Conservation (phyloP, 1,140 invertebrate genomes). For the Steinernema feltiae region DNA sequence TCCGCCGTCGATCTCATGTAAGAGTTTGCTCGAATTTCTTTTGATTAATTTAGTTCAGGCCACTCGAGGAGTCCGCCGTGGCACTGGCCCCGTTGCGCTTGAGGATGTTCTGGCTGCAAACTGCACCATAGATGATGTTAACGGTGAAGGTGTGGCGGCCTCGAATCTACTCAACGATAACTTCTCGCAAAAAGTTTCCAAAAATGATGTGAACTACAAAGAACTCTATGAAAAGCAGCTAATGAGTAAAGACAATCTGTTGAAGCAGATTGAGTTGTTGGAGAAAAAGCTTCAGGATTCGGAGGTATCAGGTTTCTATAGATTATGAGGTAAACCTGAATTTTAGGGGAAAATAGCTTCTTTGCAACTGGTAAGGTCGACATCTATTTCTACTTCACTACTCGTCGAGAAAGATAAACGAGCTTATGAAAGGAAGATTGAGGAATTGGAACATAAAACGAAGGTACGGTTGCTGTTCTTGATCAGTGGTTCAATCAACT, state of each 20-base stretch:
- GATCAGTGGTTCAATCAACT: not conserved
- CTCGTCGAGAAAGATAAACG: not conserved
- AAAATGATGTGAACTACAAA: not conserved
- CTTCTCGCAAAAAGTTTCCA: not conserved
- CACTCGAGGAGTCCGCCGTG: constrained; percentile 33
- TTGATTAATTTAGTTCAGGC: constrained; percentile 32
- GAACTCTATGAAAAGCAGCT: not conserved
- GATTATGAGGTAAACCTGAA: not conserved
- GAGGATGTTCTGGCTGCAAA: constrained; percentile 28
- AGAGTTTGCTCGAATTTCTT: constrained; percentile 42
- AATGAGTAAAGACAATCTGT: not conserved
- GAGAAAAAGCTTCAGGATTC: not conserved
- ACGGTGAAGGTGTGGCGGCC: not conserved
- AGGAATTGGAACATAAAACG: not conserved
- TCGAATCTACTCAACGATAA: not conserved
- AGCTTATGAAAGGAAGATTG: not conserved
- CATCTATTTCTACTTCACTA: not conserved
- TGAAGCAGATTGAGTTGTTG: not conserved
- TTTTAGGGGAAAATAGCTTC: not conserved
- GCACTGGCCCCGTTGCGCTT: constrained; percentile 37
- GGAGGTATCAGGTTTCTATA: not conserved
- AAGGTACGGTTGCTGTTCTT: not conserved
- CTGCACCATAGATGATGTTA: not conserved
- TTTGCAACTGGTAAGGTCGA: not conserved
- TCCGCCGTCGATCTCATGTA: constrained; percentile 54